Evolutionary conservation across 2,113 vertebrate species (phyloP).

Genomic region (Atrichornis clamosus): DNA sequence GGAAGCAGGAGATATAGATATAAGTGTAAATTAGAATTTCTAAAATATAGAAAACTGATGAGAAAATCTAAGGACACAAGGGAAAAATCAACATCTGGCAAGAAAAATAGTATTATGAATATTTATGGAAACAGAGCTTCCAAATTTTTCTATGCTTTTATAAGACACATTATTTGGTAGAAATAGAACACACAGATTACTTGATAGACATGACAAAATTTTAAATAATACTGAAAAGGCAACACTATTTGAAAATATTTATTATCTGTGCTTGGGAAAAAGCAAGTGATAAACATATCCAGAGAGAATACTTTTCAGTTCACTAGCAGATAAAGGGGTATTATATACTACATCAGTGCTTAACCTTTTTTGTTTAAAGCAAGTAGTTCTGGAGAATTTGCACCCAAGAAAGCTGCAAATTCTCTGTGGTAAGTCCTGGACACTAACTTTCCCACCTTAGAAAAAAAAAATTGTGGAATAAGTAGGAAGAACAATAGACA

Average conservation of each 20-base stretch:
- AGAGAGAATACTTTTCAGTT: neutral
- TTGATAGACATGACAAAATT: neutral
- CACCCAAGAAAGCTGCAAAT: neutral
- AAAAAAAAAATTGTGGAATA: neutral
- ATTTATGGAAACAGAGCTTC: neutral
- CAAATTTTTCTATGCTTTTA: neutral
- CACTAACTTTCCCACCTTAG: neutral
- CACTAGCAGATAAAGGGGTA: neutral
- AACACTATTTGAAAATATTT: neutral
- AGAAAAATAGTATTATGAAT: neutral
- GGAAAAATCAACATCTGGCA: neutral
- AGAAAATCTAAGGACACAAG: neutral
- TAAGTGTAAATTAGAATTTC: neutral
- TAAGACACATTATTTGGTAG: neutral
- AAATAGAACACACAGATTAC: neutral
- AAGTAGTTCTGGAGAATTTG: neutral
- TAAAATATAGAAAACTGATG: neutral
- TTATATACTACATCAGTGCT: neutral
- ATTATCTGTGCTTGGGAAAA: neutral
- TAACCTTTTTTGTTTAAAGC: neutral
- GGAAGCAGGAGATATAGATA: neutral
- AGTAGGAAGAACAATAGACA: neutral
- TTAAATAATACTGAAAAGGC: neutral
- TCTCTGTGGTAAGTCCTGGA: neutral
- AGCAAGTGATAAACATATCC: neutral